phyloP scores from a whole-genome alignment of 1,140 invertebrate genomes.

The Neodiprion fabricii region DNA sequence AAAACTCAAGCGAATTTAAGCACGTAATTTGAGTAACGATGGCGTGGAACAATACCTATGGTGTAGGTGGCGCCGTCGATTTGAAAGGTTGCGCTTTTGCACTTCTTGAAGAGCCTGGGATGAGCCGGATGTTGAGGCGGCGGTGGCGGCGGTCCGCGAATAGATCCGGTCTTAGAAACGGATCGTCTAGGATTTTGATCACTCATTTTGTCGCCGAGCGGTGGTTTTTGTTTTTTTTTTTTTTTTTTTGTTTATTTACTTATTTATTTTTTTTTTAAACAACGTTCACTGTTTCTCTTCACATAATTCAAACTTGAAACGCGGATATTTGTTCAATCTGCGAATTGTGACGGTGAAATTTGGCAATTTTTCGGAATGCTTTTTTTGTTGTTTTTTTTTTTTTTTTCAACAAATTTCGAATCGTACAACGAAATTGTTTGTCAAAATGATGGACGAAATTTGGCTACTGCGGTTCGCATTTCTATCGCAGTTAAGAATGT shows the following conservation, averaged over 20 bases:
- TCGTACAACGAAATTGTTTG: no score
- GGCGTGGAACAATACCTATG: slow-evolving; percentile 64
- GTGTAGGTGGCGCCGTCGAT: slow-evolving; percentile 80
- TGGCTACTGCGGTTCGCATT: no score
- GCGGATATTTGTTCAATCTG: no score
- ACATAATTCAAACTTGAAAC: neutral
- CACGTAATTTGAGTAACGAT: slow-evolving; percentile 9
- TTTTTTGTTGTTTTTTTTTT: no score
- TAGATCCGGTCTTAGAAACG: neutral
- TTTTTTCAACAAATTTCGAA: no score
- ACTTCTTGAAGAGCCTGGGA: slow-evolving; percentile 73
- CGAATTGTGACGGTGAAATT: no score
- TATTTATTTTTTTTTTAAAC: no score
- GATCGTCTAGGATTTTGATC: slow-evolving; percentile 19
- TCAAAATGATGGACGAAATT: no score
- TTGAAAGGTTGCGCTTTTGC: slow-evolving; percentile 80
- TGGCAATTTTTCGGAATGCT: no score
- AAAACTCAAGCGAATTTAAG: slow-evolving; percentile 23
- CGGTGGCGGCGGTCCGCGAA: slow-evolving; percentile 24
- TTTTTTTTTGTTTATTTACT: no score
- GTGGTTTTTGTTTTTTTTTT: no score
- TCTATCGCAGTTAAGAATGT: no score
- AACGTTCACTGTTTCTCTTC: slow-evolving; percentile 5
- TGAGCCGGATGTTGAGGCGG: slow-evolving; percentile 33
- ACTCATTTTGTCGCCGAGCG: slow-evolving; percentile 18